phyloP scores from a whole-genome alignment of 92 coral and sea anemone species.

The Virgularia gustaviana region DNA sequence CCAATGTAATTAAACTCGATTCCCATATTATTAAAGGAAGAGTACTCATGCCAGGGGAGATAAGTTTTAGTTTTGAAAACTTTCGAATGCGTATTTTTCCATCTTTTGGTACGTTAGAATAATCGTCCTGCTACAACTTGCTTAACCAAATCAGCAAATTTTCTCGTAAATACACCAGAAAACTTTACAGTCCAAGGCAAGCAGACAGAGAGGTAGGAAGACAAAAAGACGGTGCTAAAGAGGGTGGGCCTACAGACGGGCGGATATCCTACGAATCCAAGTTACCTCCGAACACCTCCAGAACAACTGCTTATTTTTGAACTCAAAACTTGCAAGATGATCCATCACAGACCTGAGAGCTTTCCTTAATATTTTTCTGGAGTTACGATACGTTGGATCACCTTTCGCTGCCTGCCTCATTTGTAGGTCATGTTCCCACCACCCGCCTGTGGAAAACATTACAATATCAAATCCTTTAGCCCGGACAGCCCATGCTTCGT shows the following conservation, averaged over 20 bases:
- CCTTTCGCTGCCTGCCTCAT: slow-evolving; percentile 29
- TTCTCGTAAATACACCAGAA: no score
- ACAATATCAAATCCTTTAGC: slow-evolving; percentile 26
- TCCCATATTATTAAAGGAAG: no score
- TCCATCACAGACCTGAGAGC: slow-evolving; percentile 33
- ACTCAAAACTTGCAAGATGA: slow-evolving; percentile 4
- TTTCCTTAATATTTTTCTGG: neutral
- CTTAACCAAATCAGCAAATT: no score
- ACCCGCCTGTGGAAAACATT: slow-evolving; percentile 31
- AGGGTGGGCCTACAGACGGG: neutral
- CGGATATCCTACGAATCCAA: neutral
- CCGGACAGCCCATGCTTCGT: slow-evolving; percentile 13
- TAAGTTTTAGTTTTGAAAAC: no score
- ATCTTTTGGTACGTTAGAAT: no score
- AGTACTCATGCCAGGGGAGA: no score
- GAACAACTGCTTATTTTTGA: neutral
- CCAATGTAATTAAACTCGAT: no score
- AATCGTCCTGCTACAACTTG: no score
- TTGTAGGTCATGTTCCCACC: slow-evolving; percentile 43
- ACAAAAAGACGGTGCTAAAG: no score
- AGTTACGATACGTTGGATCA: neutral
- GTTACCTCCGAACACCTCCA: slow-evolving; percentile 41
- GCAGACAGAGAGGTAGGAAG: no score
- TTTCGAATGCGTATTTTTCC: no score
- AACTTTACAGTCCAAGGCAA: no score